Percentiles rank a stretch among this genome's conserved stretches.
phyloP scores from a whole-genome alignment of 1,140 invertebrate species.

The Littorina saxatilis region DNA sequence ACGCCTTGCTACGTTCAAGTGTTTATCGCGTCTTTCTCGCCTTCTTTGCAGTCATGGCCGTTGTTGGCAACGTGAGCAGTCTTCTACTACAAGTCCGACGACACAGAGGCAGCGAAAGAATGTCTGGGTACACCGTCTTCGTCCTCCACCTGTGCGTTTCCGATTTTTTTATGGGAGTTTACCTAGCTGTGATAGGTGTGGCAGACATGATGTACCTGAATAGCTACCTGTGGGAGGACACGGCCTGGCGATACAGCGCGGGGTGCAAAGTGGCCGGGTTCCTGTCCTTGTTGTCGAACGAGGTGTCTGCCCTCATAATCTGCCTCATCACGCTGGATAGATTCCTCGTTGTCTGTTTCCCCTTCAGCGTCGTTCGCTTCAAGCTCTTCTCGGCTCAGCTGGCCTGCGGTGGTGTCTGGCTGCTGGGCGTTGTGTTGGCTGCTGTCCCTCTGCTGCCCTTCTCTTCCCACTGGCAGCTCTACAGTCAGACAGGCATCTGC shows the following conservation, averaged over 20 bases:
- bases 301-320: too few species aligned
- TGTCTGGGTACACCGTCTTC: conserved; percentile 45
- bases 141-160: conserved; percentile 55
- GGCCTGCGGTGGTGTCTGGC: conserved; percentile 19
- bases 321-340: too few species aligned
- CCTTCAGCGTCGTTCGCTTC: conserved; percentile 47
- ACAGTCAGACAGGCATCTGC: conserved; percentile 48
- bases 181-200: conserved; percentile 61
- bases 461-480: conserved; percentile 43
- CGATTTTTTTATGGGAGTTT: conserved; percentile 67
- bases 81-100: conserved; percentile 37
- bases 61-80: conserved; percentile 52
- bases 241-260: conserved; percentile 52
- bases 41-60: conserved; percentile 39
- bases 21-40: conserved; percentile 43
- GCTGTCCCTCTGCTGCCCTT: conserved; percentile 36
- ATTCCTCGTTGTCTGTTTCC: conserved; percentile 59
- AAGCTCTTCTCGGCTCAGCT: conserved; percentile 24
- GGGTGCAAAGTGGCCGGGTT: conserved; percentile 59
- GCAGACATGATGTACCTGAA: conserved; percentile 58
- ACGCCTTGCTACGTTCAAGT: conserved; percentile 40
- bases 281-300: conserved; percentile 57
- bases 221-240: conserved; percentile 54
- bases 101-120: conserved; percentile 31
- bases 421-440: conserved; percentile 34